Evolutionary conservation across 2,797 vertebrate species (phyloP).

Genomic region (Australoheros facetus): DNA sequence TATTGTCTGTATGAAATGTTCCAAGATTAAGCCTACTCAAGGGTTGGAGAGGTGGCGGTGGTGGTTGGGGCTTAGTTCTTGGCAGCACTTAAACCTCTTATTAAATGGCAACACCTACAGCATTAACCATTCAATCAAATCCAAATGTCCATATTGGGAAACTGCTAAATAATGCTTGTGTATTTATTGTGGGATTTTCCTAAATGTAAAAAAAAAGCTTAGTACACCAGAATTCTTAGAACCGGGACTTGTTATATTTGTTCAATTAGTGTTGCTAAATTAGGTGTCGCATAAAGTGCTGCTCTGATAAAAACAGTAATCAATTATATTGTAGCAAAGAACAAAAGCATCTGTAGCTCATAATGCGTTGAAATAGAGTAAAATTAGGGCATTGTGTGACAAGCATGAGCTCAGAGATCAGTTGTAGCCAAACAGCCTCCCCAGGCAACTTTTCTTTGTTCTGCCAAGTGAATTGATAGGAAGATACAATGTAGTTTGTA

Average conservation of each 20-base stretch:
- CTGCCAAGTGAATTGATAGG: neutral
- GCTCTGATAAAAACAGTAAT: conserved; percentile 3
- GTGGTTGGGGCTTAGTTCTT: conserved; percentile 46
- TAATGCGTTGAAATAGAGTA: conserved; percentile 23
- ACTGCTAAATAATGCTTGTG: neutral
- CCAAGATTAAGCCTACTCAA: conserved; percentile 44
- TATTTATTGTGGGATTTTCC: conserved; percentile 24
- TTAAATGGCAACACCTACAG: conserved; percentile 73
- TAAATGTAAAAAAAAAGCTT: conserved; percentile 49
- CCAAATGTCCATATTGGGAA: conserved; percentile 20
- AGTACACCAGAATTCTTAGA: conserved; percentile 25
- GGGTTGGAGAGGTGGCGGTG: conserved; percentile 33
- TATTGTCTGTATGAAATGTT: conserved; percentile 48
- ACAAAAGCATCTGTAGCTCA: conserved; percentile 23
- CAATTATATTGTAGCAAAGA: conserved; percentile 13
- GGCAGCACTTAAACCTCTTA: conserved; percentile 63
- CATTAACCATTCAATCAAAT: conserved; percentile 43
- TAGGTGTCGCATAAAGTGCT: conserved; percentile 16
- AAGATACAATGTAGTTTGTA: neutral
- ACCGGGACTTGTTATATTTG: neutral
- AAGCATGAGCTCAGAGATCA: conserved; percentile 56
- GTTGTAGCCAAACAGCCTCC: neutral
- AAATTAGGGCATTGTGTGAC: conserved; percentile 51
- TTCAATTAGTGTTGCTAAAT: conserved; percentile 38
- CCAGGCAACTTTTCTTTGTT: neutral